Percentiles rank a stretch among this genome's conserved stretches.
Evolutionary conservation across 2,113 vertebrate species (phyloP).

Genomic region (Meriones unguiculatus): DNA sequence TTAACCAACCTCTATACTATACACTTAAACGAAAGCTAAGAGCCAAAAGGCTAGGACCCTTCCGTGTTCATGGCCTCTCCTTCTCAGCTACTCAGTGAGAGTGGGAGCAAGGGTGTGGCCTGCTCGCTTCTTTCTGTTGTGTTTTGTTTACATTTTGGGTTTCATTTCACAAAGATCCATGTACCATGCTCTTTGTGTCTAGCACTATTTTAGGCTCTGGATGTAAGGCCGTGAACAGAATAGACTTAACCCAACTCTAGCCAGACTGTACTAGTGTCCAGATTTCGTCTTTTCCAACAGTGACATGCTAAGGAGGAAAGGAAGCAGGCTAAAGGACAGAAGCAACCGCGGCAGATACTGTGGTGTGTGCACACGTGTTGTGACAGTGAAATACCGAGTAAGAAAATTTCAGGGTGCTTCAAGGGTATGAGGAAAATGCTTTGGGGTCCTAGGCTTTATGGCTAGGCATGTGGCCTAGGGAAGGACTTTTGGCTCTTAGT

Average conservation of each 20-base stretch:
- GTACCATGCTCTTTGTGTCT: background rate
- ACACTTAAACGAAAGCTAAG: background rate
- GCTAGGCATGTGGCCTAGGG: background rate
- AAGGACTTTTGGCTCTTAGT: background rate
- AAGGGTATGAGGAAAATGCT: background rate
- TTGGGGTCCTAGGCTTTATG: background rate
- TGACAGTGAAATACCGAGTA: background rate
- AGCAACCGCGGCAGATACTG: background rate
- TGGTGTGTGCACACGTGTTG: rapidly evolving
- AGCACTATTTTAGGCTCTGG: background rate
- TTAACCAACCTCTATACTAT: background rate
- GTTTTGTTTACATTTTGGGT: background rate
- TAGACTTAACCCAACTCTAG: background rate
- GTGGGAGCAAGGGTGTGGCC: background rate
- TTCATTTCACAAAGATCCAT: background rate
- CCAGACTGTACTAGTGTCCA: rapidly evolving
- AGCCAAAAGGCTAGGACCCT: too few species aligned
- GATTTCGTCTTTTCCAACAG: background rate
- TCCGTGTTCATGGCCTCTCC: background rate
- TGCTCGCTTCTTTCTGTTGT: background rate
- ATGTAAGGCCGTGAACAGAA: background rate
- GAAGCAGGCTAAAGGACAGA: background rate
- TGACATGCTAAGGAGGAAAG: background rate
- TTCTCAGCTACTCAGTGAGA: background rate
- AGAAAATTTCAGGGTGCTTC: background rate